Percentiles rank a stretch among this genome's conserved stretches.
Evolutionary conservation across 2,113 vertebrate genomes (phyloP).

Genomic region (Martes martes): DNA sequence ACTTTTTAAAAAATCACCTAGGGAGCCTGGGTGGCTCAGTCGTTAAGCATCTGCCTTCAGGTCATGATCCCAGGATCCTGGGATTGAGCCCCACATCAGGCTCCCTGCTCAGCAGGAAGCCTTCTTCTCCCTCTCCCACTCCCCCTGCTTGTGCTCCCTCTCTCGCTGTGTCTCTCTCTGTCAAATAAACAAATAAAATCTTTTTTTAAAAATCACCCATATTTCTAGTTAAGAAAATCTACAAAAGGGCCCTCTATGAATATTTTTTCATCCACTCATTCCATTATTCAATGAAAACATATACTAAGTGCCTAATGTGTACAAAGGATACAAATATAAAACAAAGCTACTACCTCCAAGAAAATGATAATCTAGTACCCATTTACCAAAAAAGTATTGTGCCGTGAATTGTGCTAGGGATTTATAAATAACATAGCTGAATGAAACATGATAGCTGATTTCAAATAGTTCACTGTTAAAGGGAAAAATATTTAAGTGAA

Average conservation of each 20-base stretch:
- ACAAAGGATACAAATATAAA: neutral
- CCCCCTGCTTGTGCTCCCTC: no score
- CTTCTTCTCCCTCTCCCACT: no score
- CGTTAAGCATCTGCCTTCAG: no score
- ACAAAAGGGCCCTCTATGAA: neutral
- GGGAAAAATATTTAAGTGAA: slow-evolving; percentile 4
- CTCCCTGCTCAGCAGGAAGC: no score
- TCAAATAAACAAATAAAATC: no score
- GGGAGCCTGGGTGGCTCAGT: no score
- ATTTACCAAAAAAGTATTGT: neutral
- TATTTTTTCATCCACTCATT: neutral
- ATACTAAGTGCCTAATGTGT: neutral
- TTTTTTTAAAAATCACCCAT: no score
- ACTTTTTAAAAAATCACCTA: neutral
- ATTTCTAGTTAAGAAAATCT: slow-evolving; percentile 23
- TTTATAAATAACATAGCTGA: neutral
- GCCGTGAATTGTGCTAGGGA: neutral
- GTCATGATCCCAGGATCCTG: no score
- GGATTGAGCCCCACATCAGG: no score
- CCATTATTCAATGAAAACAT: neutral
- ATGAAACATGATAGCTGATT: neutral
- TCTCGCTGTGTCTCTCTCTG: no score
- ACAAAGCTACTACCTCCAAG: neutral
- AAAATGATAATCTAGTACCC: neutral
- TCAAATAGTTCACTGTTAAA: neutral